Conservation (phyloP, 2,797 vertebrate species). For the Vireo griseus region DNA sequence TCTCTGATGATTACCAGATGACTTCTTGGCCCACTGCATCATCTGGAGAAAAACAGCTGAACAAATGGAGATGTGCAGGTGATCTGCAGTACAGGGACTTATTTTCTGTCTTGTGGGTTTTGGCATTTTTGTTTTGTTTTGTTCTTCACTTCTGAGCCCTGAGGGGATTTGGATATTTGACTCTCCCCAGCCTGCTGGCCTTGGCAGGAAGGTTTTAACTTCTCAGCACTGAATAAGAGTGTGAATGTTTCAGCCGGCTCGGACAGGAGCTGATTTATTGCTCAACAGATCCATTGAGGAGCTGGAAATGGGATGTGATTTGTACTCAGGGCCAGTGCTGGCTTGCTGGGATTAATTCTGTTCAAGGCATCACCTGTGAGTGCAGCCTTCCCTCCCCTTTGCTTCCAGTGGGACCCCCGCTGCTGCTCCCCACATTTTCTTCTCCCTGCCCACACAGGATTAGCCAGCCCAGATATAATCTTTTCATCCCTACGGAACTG, state of each 20-base stretch:
- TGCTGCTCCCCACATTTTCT: neutral
- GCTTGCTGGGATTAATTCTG: conserved; percentile 2
- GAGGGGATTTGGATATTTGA: conserved; percentile 3
- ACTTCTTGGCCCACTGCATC: neutral
- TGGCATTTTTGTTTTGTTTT: neutral
- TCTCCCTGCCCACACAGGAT: neutral
- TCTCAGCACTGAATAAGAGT: conserved; percentile 11
- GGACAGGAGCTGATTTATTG: conserved; percentile 49
- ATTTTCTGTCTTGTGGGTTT: neutral
- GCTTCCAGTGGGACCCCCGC: neutral
- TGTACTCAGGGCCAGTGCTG: conserved; percentile 25
- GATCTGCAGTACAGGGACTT: neutral
- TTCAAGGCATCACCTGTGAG: neutral
- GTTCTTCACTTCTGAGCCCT: neutral
- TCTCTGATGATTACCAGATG: neutral
- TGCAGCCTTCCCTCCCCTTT: neutral
- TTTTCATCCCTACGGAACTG: neutral
- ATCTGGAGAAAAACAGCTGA: neutral
- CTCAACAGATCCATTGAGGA: conserved; percentile 25
- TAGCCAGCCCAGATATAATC: neutral
- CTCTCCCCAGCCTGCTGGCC: neutral
- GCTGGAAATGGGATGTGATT: conserved; percentile 57
- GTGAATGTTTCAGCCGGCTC: neutral
- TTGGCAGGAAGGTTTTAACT: conserved; percentile 19
- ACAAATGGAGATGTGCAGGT: neutral